Base-by-base conservation (phyloP, 1,140 invertebrate genomes). In the Drosophila trapezifrons region DNA sequence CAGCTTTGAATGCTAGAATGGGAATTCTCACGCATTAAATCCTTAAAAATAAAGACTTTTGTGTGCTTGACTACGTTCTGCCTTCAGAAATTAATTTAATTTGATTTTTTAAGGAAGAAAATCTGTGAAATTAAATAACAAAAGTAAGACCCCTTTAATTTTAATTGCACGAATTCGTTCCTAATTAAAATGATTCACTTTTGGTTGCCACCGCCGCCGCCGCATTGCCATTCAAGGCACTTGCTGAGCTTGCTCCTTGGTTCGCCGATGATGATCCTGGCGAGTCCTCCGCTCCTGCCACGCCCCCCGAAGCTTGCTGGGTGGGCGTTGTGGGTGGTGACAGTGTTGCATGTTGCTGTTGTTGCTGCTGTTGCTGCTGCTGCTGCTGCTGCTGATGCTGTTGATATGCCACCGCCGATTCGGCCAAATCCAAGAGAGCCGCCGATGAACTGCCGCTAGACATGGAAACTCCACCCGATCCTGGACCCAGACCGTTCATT, bases 251-350 rank as follows among this genome's bases (percentile, higher is more conserved):
- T 17, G 27, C 40, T 37, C 54, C 47, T 0, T 32, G 49, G 29
- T 4, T 29, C 2, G 27, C n/a, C 9, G 46, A 25, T 8, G 45
- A 47, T 47, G 70, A 54, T 42, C 67, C 49, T 32, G 83, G 76
- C 12, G 84, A 76, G n/a, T 78, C 62, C n/a, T 60, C 64, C 4
- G 25, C 9, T 46, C 29, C 64, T 25, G 35, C 17, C 57, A 37
- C 51, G 18, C 63, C 66, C 29, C 32, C 35, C 40, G 69, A 13
- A 38, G 79, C n/a, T 8, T n/a, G 27, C 60, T 87, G 84, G 20
- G 90, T 91, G 40, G 90, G 90, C 70, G 90, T 91, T 25, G 90
- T 90, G 13, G 90, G 90, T 2, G 90, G 90, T 43, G 90, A 91
- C 12, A 91, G 42, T 25, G 90, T 87, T 8, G 82, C 72, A 79